A percentile compares a stretch with the other conserved stretches of the same genome.
Evolutionary conservation across 2,113 vertebrate species (phyloP).

Genomic region (Castor canadensis): DNA sequence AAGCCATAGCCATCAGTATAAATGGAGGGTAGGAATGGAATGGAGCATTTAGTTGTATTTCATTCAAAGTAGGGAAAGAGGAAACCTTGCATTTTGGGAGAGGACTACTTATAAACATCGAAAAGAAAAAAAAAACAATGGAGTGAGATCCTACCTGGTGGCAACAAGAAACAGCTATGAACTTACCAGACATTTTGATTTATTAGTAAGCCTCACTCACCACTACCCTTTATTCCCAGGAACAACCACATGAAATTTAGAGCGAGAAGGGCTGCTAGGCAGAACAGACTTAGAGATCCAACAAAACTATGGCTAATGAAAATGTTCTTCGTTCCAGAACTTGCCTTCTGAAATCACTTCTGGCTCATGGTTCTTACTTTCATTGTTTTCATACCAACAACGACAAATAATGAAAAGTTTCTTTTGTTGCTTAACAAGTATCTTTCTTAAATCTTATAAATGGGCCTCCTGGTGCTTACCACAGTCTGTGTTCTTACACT

Average conservation of each 20-base stretch:
- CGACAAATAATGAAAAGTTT: neutral
- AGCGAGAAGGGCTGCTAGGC: neutral
- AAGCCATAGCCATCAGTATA: neutral
- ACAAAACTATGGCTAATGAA: neutral
- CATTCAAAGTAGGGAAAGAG: neutral
- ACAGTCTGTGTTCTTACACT: too few relatives aligned
- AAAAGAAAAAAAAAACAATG: neutral
- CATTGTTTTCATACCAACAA: neutral
- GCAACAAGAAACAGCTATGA: neutral
- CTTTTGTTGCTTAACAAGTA: slow-evolving; percentile 19
- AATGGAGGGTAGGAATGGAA: neutral
- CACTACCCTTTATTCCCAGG: neutral
- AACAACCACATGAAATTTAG: neutral
- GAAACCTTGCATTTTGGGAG: neutral
- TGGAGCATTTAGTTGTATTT: neutral
- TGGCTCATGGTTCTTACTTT: slow-evolving; percentile 1
- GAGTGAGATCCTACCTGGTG: neutral
- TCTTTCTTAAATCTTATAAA: slow-evolving; percentile 46
- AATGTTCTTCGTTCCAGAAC: neutral
- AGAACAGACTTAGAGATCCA: neutral
- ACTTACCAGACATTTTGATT: neutral
- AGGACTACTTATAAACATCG: neutral
- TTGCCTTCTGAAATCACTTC: slow-evolving; percentile 3
- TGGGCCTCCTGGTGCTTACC: too few relatives aligned
- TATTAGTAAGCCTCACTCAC: neutral